Base-by-base conservation (phyloP, 2,113 vertebrate species). In the Progne subis region DNA sequence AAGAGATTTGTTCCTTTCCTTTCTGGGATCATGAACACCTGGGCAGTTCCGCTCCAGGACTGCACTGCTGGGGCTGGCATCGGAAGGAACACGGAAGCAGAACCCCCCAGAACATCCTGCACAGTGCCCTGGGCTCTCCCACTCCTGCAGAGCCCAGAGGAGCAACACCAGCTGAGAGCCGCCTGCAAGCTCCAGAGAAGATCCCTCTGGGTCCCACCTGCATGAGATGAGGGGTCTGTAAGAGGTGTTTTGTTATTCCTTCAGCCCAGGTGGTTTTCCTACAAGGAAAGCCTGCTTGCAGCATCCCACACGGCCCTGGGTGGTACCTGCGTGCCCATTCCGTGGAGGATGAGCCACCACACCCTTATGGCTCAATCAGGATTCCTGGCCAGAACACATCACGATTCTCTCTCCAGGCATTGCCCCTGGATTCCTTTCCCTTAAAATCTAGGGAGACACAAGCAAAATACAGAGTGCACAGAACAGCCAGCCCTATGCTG, bases 321-420 rank as follows among this genome's bases (percentile, higher is more conserved):
- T 55, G 41, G n/a, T 24, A 52, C 20, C 43, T 63, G 34, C 37
- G 31, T 8, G 9, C 17, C 17, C 34, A n/a, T 34, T 34, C 23
- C 56, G 61, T 0, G 0, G 14, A 43, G 21, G 53, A 64, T 3
- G 8, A 5, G n/a, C n/a, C 52, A 41, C 31, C 32, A 56, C 8
- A 39, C 6, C 12, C 26, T 50, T 6, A 31, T 0, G 3, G 59
- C 49, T 86, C 17, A 72, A 60, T 8, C 18, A 52, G 26, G 29
- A 29, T 34, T 74, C 67, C 31, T 25, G 15, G 34, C 12, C 64
- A 81, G 31, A 78, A 5, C 32, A 26, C 15, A 37, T 14, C 44
- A 21, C 0, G 1, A 18, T 3, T 82, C 18, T 37, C 8, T 86
- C 70, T 74, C 63, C 24, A 37, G 18, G 17, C 39, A 43, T 14